Conservation (phyloP, 2,113 vertebrate genomes). For the Perca flavescens region DNA sequence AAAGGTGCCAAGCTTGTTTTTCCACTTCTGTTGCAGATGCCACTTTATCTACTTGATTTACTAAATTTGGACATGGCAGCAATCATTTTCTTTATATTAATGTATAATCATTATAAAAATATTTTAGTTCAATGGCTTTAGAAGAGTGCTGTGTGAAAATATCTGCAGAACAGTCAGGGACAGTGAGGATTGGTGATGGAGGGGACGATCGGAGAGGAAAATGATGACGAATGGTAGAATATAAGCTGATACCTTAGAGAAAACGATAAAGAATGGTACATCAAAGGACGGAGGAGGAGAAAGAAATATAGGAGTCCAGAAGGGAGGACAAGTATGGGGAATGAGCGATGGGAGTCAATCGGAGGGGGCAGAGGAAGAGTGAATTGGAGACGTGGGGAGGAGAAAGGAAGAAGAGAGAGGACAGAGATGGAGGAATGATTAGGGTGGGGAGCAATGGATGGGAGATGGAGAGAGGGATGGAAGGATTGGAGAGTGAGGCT, state of each 20-base stretch:
- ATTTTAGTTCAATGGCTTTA: neutral
- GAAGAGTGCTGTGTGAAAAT: conserved; percentile 6
- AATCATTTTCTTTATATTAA: neutral
- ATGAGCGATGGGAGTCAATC: conserved; percentile 65
- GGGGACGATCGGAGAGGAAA: conserved; percentile 2
- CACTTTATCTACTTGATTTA: conserved; percentile 13
- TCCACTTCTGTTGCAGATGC: conserved; percentile 36
- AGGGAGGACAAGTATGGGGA: conserved; percentile 62
- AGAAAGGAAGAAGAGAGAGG: conserved; percentile 39
- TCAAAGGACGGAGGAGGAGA: conserved; percentile 39
- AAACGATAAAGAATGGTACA: conserved; percentile 61
- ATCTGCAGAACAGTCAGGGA: neutral
- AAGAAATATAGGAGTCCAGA: conserved; percentile 32
- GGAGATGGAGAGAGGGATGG: conserved; percentile 30
- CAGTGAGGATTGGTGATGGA: neutral
- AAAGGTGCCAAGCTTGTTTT: conserved; percentile 33
- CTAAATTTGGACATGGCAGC: neutral
- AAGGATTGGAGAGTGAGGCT: conserved; percentile 31
- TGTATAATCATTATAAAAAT: neutral
- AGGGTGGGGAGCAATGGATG: conserved; percentile 35
- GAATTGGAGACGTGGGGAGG: conserved; percentile 34
- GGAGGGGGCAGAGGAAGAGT: conserved; percentile 38
- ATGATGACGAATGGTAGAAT: conserved; percentile 57
- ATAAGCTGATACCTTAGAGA: conserved; percentile 44
- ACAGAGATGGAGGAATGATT: conserved; percentile 54